phyloP scores from a whole-genome alignment of 2,888 invertebrate genomes.

The Athalia circularis region DNA sequence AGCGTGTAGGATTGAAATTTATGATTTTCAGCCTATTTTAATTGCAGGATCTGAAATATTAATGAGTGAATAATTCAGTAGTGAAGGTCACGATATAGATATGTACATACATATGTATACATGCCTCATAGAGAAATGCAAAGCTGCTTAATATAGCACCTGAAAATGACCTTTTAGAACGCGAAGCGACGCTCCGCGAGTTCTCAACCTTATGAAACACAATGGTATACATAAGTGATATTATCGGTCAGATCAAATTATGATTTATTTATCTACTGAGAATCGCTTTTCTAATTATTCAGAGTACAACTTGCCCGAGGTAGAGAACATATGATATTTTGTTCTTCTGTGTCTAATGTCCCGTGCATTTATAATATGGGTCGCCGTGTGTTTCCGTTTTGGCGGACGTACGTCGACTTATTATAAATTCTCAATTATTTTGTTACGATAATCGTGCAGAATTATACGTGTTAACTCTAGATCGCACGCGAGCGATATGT shows the following conservation, averaged over 20 bases:
- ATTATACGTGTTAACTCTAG: too few species aligned
- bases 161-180: constrained; percentile 20
- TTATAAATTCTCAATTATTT: constrained; percentile 3
- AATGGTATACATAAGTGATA: background rate
- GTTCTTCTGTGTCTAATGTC: constrained; percentile 16
- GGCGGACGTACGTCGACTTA: constrained; percentile 34
- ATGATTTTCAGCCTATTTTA: background rate
- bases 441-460: constrained; percentile 9
- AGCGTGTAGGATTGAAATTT: background rate
- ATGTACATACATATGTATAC: too few species aligned
- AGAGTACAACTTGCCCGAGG: background rate
- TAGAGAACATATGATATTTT: background rate
- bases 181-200: background rate
- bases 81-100: background rate
- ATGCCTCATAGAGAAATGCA: background rate
- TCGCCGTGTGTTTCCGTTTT: constrained; percentile 26
- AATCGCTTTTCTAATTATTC: background rate
- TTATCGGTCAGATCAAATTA: constrained; percentile 3
- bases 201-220: constrained; percentile 2
- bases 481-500: too few species aligned
- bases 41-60: constrained; percentile 12
- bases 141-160: background rate
- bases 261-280: constrained; percentile 24
- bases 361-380: background rate
- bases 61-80: background rate